A percentile compares a stretch with the other conserved stretches of the same genome.
Conservation (phyloP, 2,888 invertebrate species). For the Allophyes oxyacanthae region DNA sequence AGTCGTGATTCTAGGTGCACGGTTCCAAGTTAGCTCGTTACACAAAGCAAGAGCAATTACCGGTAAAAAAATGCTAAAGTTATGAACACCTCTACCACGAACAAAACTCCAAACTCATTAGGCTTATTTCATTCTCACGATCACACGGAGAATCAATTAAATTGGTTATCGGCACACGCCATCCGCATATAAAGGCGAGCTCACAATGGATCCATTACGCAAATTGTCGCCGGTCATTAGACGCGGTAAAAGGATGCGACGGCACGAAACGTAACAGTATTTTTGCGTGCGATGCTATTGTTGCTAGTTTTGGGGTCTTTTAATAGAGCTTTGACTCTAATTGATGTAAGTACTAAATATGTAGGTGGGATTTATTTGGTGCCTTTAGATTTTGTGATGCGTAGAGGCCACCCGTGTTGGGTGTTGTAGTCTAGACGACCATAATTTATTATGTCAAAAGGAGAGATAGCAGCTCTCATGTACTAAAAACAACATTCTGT, state of each 20-base stretch:
- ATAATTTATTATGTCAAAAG: too few relatives aligned
- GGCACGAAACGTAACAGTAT: slow-evolving; percentile 71
- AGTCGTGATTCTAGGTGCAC: too few relatives aligned
- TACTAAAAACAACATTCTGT: too few relatives aligned
- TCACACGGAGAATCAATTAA: slow-evolving; percentile 74
- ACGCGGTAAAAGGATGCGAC: slow-evolving; percentile 53
- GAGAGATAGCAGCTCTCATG: too few relatives aligned
- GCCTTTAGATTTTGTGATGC: not conserved
- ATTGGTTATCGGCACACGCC: slow-evolving; percentile 76
- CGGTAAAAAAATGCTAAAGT: not conserved
- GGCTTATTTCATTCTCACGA: slow-evolving; percentile 69
- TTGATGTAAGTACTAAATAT: slow-evolving; percentile 56
- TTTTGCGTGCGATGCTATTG: slow-evolving; percentile 81
- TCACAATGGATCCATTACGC: slow-evolving; percentile 86
- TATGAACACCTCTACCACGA: slow-evolving; percentile 14
- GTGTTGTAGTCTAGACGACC: too few relatives aligned
- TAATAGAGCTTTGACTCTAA: slow-evolving; percentile 50
- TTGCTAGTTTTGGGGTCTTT: slow-evolving; percentile 61
- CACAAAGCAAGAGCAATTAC: not conserved
- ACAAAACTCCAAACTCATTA: slow-evolving; percentile 68
- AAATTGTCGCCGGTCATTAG: slow-evolving; percentile 83
- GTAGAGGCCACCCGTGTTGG: too few relatives aligned
- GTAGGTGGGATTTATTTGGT: slow-evolving; percentile 7
- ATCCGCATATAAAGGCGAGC: slow-evolving; percentile 78
- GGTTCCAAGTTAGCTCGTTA: too few relatives aligned